Evolutionary conservation across 2,797 vertebrate genomes (phyloP).

Genomic region (Brachyrhaphis roseni): DNA sequence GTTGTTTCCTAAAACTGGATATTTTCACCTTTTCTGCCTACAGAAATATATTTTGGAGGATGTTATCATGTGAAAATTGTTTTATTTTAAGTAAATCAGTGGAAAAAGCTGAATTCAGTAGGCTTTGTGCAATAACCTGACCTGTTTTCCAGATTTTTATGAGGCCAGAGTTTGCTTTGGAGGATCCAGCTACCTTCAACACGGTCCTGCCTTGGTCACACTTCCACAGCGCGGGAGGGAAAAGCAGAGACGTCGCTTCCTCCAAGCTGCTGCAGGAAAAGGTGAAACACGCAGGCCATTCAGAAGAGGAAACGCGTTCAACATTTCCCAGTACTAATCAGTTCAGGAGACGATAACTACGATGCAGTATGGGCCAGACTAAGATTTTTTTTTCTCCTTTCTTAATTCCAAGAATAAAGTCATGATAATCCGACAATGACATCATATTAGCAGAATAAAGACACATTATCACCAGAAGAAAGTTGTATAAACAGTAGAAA

Average conservation of each 20-base stretch:
- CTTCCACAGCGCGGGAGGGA: slow-evolving; percentile 91
- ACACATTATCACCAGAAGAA: no score
- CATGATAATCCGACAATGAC: no score
- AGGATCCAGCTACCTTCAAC: slow-evolving; percentile 94
- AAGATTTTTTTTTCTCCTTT: no score
- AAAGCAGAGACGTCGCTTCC: slow-evolving; percentile 91
- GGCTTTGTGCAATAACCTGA: neutral
- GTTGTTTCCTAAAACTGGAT: neutral
- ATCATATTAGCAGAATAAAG: no score
- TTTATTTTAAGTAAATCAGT: neutral
- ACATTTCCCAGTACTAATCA: neutral
- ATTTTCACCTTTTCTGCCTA: neutral
- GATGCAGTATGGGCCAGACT: no score
- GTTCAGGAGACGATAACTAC: neutral
- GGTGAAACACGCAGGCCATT: slow-evolving; percentile 70
- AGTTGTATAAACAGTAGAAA: no score
- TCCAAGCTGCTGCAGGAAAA: slow-evolving; percentile 97
- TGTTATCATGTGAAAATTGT: neutral
- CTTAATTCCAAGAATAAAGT: no score
- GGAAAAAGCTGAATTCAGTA: neutral
- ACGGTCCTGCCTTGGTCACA: slow-evolving; percentile 96
- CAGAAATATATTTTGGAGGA: neutral
- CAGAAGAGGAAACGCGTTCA: no score
- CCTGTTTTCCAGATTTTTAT: slow-evolving; percentile 87
- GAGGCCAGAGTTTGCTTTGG: slow-evolving; percentile 96